Percentiles rank a stretch among this genome's conserved stretches.
Evolutionary conservation across 2,888 invertebrate species (phyloP).

Genomic region (Tromatobia lineatoria): DNA sequence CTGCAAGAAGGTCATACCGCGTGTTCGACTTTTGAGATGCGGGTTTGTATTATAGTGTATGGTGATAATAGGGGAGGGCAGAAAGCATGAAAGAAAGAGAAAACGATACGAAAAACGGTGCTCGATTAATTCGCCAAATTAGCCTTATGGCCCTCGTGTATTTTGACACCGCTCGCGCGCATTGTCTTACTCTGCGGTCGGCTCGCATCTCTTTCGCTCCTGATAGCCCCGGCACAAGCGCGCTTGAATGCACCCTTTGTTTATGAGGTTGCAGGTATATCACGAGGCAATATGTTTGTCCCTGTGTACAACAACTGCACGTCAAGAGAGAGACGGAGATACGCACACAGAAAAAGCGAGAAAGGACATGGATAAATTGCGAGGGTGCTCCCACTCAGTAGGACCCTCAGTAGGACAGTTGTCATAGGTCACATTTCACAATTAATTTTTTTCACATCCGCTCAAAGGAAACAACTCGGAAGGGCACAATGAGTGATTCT

Average conservation of each 20-base stretch:
- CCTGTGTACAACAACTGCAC: slow-evolving; percentile 42
- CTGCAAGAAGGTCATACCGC: neutral
- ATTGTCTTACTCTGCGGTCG: slow-evolving; percentile 64
- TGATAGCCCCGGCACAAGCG: slow-evolving; percentile 34
- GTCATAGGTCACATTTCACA: slow-evolving; percentile 71
- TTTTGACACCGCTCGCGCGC: slow-evolving; percentile 80
- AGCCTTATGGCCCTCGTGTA: slow-evolving; percentile 83
- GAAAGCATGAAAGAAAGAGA: slow-evolving; percentile 17
- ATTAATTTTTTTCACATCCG: slow-evolving; percentile 29
- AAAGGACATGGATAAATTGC: slow-evolving; percentile 27
- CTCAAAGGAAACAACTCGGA: slow-evolving; percentile 8
- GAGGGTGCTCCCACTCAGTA: slow-evolving; percentile 54
- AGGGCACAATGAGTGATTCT: slow-evolving; percentile 14
- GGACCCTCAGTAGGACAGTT: slow-evolving; percentile 60
- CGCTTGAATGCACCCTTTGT: slow-evolving; percentile 72
- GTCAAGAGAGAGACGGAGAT: slow-evolving; percentile 11
- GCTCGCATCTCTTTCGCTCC: slow-evolving; percentile 46
- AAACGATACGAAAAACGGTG: slow-evolving; percentile 62
- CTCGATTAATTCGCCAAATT: slow-evolving; percentile 81
- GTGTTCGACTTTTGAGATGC: slow-evolving; percentile 9
- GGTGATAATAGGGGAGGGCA: slow-evolving; percentile 38
- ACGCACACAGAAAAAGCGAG: neutral
- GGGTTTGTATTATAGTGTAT: slow-evolving; percentile 29
- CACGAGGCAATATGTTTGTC: slow-evolving; percentile 69
- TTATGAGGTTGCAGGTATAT: slow-evolving; percentile 62